Evolutionary conservation across 2,113 vertebrate genomes (phyloP), one percentile per base, ranked within the genome.

Genomic region (Aldabrachelys gigantea): DNA sequence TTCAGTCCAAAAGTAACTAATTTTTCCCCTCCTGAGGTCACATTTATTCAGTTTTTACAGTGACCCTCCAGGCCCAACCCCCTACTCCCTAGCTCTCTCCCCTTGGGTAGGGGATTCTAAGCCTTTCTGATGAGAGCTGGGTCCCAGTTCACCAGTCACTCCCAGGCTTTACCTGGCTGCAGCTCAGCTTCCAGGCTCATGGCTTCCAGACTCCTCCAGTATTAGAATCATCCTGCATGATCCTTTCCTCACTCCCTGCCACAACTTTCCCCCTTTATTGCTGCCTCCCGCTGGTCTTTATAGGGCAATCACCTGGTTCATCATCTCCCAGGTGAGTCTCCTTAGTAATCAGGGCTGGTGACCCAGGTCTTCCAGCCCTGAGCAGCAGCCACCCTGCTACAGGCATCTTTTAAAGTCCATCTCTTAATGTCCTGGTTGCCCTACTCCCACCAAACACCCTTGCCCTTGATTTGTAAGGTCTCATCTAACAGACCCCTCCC

Each of bases 401-500:
- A 93, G 22, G 17, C 52, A 81, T 0, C 1, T 89, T 47, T 59
- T 90, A 27, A 91, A 90, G 13, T 84, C 27, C 52, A 21, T 24
- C 1, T 52, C 91, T 85, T 31, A 79, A 4, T 78, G 38, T 1
- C 38, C 4, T 65, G 8, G 2, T 0, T 76, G 3, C 2, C 6
- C 12, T 59, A 50, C 24, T 91, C n/a, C 21, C 90, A 80, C 82
- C 85, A 91, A 84, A 1, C 1, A 5, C 19, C 72, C 75, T 87
- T 72, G 56, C 10, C 91, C 89, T 91, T 86, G 11, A 53, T 84
- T 91, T 82, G 79, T 29, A 91, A 96, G 38, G 21, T 44, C 14
- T 91, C 0, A 0, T 35, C 80, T 53, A 82, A 75, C 0, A 85
- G n/a, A 89, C 3, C 2, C 2, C 14, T 47, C 44, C 19, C 31